Base-by-base conservation (phyloP, 2,797 vertebrate species). In the Hydrocynus forskahlii region DNA sequence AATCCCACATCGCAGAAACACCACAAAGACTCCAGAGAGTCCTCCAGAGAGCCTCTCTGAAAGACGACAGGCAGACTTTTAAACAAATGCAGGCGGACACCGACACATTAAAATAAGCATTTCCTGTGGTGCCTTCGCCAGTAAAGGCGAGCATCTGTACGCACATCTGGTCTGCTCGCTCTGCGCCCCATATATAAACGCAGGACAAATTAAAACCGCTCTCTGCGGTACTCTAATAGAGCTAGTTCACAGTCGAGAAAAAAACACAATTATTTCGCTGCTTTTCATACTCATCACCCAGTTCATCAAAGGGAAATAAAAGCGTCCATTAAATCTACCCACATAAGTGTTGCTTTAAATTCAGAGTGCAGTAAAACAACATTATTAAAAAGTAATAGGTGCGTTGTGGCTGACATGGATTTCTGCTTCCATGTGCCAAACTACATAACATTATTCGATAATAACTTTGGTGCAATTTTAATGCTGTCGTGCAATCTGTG, bases 1-100 rank as follows among this genome's bases (percentile, higher is more conserved):
- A 80, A 84, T 91, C 87, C 82, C 81, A 87, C 85, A 90, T 81
- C 79, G 81, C 85, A 23, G 19, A 86, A 76, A 87, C 82, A 4
- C 19, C 17, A 43, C 64, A 40, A 38, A 38, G 62, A 84, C 87
- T 87, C 79, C 84, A 85, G 91, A 89, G 81, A 74, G 78, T 21
- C 71, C 50, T 59, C 71, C 43, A 68, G 63, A 66, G 70, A 66
- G 19, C 9, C 83, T 81, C 78, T 86, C 84, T 76, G 19, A 82
- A 81, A 82, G 70, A 77, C 60, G 19, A 80, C 59, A 35, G 75
- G 71, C 75, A 81, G 45, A 85, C 89, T 81, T 88, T 91, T 89
- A 91, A 92, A 91, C 88, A 89, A 88, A 92, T 73, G 79, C 88
- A 88, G 88, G 90, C 89, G 88, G 79, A 72, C 60, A 29, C 78